Base-by-base conservation (phyloP, 1,140 invertebrate species). In the Euura saliciscinereae region DNA sequence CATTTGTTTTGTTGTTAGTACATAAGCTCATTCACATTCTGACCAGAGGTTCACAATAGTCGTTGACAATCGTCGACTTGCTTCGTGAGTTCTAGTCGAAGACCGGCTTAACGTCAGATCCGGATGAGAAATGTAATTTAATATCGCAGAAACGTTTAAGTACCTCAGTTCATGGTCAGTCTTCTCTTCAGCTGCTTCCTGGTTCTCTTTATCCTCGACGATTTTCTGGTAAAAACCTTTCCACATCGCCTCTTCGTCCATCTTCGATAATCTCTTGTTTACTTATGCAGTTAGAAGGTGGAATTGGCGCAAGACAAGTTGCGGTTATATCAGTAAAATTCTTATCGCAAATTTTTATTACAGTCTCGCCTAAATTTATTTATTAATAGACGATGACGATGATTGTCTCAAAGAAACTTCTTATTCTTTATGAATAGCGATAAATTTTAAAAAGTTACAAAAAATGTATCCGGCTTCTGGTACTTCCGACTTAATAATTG, bases 161-260 rank as follows among this genome's bases (percentile, higher is more conserved):
- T 89, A 93, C 92, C 88, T 89, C 70, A 82, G 86, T 75, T 92
- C 91, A 76, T 92, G 91, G 43, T 90, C 89, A 74, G 88, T 86
- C 73, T 89, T 87, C 45, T 90, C 88, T 70, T 88, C 77, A 73
- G 90, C 88, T 73, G 91, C 89, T 51, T 91, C 76, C 72, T 91
- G 91, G 28, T 89, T 83, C 67, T 91, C 89, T 68, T 88, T 85
- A 66, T 91, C 88, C 71, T 90, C 88, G 66, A 92, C 88, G 42
- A 93, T 78, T 76, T 91, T 91, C 6, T 92, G 88, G 74, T 92
- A 93, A 78, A 92, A 91, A 70, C 86, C 87, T 85, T 90, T 92
- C 92, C 92, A 93, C 92, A 93, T 93, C 2, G 87, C 87, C 81
- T 93, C 92, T 83, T 93, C 92, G 84, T 92, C 83, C 86, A 87